Base-by-base conservation (phyloP, 2,888 invertebrate species). In the Eledone cirrhosa region DNA sequence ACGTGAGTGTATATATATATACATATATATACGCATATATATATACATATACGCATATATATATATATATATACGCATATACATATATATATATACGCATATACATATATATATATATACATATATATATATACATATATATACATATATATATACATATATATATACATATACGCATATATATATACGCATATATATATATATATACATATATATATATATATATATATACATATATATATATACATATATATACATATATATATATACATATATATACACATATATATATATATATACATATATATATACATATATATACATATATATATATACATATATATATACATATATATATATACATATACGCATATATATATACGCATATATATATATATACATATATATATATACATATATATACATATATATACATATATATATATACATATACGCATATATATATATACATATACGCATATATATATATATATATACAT, bases 221-320 rank as follows among this genome's bases (percentile, higher is more conserved):
- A 63, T 63, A 63, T 63, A 19, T 63, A 63, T 63, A 63, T 63
- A 63, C 19, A 63, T 63, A 63, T 63, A 63, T 63, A 63, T 63
- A 63, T 63, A 63, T 63, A 63, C 19, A 63, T 19, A 63, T 63
- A 63, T 63, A 63, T 63, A 63, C 19, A 63, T 63, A 19, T 63
- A 19, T 63, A 19, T 63, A 19, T 63, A 19, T 63, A 19, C 19
- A 19, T 63, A 19, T 63, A 19, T 63, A 19, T 63, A 19, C 27
- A 5, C 8, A 5, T 5, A 1, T 63, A 16, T 7, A 33, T 33
- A 27, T 8, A 16, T 69, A 33, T 7, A 69, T 33, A 69, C 29
- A 2, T 33, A 24, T 63, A 63, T 27, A 63, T 63, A 63, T 53
- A 53, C 53, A 22, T 77, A 53, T 29, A 77, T 47, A 47, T 53